Base-by-base conservation (phyloP, 64 coral and sea anemone genomes). In the Pocillopora damicornis region DNA sequence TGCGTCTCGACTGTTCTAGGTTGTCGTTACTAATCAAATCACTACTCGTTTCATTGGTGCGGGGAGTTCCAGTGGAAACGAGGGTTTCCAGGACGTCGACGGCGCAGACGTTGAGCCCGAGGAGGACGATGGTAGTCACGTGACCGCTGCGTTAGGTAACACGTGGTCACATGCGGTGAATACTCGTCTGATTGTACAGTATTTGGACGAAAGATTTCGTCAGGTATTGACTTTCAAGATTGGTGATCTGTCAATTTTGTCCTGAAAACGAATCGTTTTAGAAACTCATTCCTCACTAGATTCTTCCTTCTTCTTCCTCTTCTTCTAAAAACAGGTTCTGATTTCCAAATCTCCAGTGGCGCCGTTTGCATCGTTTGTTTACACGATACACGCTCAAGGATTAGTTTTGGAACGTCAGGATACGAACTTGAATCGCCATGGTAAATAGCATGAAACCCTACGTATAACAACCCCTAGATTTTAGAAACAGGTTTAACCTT, bases 101-200 rank as follows among this genome's bases (percentile, higher is more conserved):
- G 85, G 88, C 61, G 89, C 64, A 35, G 91, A 91, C 57, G 76
- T 78, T 42, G 91, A 93, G 25, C 75, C 61, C 60, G 92, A 88
- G 42, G 95, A 94, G 15, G 95, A 94, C 37, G 89, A 89, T 34
- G 74, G 81, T 59, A 86, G 77, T 87, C 92, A 91, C 34, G 95
- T 98, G 89, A 98, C 91, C 0, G 92, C 95, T 42, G 95, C 95
- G n/a, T 72, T 98, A 20, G 95, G 95, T 75, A 98, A 98, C 89
- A 98, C 95, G 66, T 98, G 95, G 95, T 91, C 95, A 13, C 95
- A 98, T 61, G 95, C 95, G 11, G 95, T 98, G n/a, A 98, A 98
- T 75, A 98, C 95, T 14, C 69, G 95, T 17, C 69, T 98, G 17
- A 94, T 91, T 67, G 78, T 98, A 25, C 95, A 98, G 61, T 98